Conservation (phyloP, 2,113 vertebrate species). For the Ploceus nigricollis region DNA sequence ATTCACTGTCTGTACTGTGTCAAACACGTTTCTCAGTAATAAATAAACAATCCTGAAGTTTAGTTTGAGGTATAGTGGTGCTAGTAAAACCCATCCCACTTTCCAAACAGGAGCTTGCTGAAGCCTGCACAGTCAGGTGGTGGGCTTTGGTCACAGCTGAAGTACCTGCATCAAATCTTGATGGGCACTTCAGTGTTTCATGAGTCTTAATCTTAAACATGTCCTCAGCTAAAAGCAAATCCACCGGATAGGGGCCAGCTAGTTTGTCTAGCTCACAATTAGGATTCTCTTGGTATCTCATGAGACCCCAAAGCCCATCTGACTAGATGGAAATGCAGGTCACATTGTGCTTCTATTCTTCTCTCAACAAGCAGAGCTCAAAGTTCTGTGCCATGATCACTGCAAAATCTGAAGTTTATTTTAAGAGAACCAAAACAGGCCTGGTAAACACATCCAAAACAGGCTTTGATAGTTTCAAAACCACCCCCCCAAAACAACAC, state of each 20-base stretch:
- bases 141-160: neutral
- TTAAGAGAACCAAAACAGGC: neutral
- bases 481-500: rapidly evolving
- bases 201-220: neutral
- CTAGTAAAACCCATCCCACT: neutral
- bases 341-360: neutral
- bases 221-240: neutral
- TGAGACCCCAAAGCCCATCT: neutral
- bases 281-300: neutral
- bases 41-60: neutral
- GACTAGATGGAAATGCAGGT: neutral
- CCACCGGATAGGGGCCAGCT: neutral
- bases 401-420: neutral
- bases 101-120: neutral
- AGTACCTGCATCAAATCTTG: neutral
- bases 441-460: neutral
- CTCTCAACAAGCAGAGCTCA: neutral
- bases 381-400: neutral
- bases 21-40: neutral
- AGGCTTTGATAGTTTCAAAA: neutral
- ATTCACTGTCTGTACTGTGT: neutral
- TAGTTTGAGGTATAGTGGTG: neutral
- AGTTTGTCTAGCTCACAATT: neutral
- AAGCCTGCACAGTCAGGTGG: neutral
- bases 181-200: neutral